Evolutionary conservation across 35 echinoderm and acorn worm genomes (phyloP), one percentile per base, ranked within the genome.

Genomic region (Lytechinus variegatus): DNA sequence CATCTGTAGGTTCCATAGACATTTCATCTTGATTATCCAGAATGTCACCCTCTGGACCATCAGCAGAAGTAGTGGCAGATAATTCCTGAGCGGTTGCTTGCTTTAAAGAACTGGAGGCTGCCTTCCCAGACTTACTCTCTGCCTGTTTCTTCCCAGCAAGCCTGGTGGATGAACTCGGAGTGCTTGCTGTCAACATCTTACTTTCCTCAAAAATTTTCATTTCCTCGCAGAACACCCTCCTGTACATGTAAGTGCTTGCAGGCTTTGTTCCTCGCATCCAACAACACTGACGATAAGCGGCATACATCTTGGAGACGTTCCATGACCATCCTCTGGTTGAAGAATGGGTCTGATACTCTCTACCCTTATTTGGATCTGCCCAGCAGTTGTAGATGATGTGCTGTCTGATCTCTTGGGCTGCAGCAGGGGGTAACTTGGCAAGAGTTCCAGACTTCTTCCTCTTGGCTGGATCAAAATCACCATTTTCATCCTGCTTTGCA

Each of bases 381-480:
- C 92, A 93, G 27, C 92, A 93, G 92, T 93, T 54, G 92, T 93
- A 93, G 54, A 93, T 93, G 92, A 93, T 93, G n/a, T 93, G 92
- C 92, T 93, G 92, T 57, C 54, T 93, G 92, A 93, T 57, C 24
- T 93, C 92, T 55, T 93, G 57, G 54, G 92, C 92, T 54, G 53
- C 52, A 14, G 53, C 92, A n/a, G 53, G 52, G 52, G 92, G 92
- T 57, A 93, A 53, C 53, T 93, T 93, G 13, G 92, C 92, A 54
- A 93, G 53, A 10, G 92, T 57, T 12, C 92, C 27, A 57, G 19
- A 93, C 52, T 27, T 57, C 92, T 93, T 93, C n/a, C 21, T 57
- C 55, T 55, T 57, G 92, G 12, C 54, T 10, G 92, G 53, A 57
- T 57, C 53, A 24, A 93, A 93, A 10, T 93, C 54, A 19, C 92